Percentiles rank a stretch among this genome's conserved stretches.
Evolutionary conservation across 35 echinoderm and acorn worm species (phyloP).

Genomic region (Amphiura filiformis): DNA sequence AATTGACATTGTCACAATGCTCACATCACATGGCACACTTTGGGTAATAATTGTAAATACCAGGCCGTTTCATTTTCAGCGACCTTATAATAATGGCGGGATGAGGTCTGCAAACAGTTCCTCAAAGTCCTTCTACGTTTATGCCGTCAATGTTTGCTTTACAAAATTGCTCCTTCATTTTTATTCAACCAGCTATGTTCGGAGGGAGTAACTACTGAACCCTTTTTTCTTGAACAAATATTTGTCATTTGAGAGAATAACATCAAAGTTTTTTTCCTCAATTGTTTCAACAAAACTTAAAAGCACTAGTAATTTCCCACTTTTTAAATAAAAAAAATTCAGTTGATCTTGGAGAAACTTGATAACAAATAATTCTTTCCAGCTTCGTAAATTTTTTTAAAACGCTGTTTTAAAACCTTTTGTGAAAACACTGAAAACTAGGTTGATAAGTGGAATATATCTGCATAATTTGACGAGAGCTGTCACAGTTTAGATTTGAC

Average conservation of each 20-base stretch:
- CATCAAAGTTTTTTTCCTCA: background rate
- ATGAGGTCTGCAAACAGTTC: background rate
- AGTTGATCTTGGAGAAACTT: background rate
- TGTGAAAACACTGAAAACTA: background rate
- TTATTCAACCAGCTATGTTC: background rate
- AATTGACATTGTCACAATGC: conserved; percentile 11
- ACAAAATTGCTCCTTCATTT: conserved; percentile 12
- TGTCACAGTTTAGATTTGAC: background rate
- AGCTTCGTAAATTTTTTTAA: background rate
- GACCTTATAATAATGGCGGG: background rate
- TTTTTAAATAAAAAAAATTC: background rate
- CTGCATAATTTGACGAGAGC: background rate
- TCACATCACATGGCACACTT: background rate
- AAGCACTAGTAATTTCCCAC: background rate
- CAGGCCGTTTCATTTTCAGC: background rate
- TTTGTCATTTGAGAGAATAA: background rate
- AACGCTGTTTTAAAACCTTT: background rate
- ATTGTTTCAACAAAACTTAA: background rate
- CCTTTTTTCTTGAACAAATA: background rate
- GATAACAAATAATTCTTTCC: background rate
- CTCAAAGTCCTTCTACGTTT: background rate
- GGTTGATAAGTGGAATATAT: background rate
- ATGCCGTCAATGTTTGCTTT: background rate
- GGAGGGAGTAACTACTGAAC: background rate
- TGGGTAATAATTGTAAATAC: background rate